Percentiles rank a stretch among this genome's conserved stretches.
These are phyloP conservation scores for Ceyx melanurus DNA, from an alignment of 2,113 vertebrate genomes.

Conservation along the genomic window DNA sequence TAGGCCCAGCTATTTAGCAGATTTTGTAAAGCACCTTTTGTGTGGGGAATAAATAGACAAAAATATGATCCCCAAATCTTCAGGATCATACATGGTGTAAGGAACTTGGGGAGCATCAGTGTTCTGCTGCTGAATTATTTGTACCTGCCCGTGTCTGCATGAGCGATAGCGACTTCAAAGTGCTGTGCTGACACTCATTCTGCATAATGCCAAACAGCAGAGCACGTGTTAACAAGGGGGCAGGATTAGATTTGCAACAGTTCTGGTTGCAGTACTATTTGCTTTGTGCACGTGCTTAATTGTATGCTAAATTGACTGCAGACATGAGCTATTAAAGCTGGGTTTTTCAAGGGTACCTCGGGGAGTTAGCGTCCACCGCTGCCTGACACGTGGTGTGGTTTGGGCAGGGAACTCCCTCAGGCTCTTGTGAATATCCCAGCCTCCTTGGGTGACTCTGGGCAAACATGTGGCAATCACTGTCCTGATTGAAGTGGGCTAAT, in stretches of 20 bases:
- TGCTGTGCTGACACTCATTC: constrained; percentile 1
- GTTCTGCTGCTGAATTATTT: constrained; percentile 56
- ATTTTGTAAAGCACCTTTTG: constrained; percentile 61
- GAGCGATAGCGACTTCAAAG: constrained; percentile 58
- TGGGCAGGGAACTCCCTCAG: not conserved
- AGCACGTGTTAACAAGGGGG: constrained; percentile 40
- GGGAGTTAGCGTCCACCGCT: not conserved
- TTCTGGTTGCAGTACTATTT: constrained; percentile 21
- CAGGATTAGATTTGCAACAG: constrained; percentile 44
- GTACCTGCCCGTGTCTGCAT: constrained; percentile 54
- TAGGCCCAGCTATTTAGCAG: constrained; percentile 60
- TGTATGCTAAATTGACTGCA: constrained; percentile 56
- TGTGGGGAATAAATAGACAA: constrained; percentile 56
- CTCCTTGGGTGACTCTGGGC: not conserved
- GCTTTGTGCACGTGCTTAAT: constrained; percentile 58
- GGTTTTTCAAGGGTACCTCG: constrained; percentile 22
- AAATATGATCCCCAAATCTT: constrained; percentile 52
- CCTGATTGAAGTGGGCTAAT: not conserved
- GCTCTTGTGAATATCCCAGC: not conserved
- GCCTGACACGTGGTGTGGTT: rapidly evolving
- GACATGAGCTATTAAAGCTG: constrained; percentile 40
- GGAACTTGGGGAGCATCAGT: constrained; percentile 42
- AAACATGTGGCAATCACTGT: not conserved
- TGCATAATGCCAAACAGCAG: constrained; percentile 36
- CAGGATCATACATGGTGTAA: constrained; percentile 38